Conservation (phyloP, 1,140 invertebrate species). For the Cataglyphis hispanica region DNA sequence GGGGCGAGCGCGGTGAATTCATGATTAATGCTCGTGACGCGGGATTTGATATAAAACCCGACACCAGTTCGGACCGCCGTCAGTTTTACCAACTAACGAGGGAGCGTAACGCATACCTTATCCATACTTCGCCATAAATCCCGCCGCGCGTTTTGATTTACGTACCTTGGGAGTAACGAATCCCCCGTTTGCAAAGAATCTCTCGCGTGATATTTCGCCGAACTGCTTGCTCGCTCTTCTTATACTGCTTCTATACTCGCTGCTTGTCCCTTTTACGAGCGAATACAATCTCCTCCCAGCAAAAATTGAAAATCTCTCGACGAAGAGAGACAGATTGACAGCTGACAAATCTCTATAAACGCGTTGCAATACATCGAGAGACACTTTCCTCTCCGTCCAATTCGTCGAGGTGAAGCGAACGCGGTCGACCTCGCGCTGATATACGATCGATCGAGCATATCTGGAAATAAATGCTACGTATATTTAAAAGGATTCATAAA, state of each 20-base stretch:
- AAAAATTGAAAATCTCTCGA: conserved; percentile 18
- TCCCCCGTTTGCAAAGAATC: conserved; percentile 44
- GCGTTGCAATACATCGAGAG: neutral
- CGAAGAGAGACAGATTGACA: neutral
- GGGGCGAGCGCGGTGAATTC: conserved; percentile 50
- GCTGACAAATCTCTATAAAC: conserved; percentile 35
- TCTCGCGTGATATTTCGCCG: conserved; percentile 22
- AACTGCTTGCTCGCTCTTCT: neutral
- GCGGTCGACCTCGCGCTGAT: neutral
- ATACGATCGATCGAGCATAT: neutral
- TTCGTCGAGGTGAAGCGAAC: neutral
- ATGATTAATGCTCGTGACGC: conserved; percentile 72
- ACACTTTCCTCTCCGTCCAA: neutral
- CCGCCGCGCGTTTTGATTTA: conserved; percentile 68
- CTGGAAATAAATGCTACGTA: conserved; percentile 10
- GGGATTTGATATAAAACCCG: conserved; percentile 76
- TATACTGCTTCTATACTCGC: neutral
- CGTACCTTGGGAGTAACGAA: conserved; percentile 38
- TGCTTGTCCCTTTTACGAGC: conserved; percentile 35
- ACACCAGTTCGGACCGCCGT: conserved; percentile 63
- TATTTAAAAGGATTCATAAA: neutral
- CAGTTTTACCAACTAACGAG: conserved; percentile 73
- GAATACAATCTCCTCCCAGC: neutral
- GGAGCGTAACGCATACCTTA: conserved; percentile 64
- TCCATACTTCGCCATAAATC: conserved; percentile 74